A percentile compares a stretch with the other conserved stretches of the same genome.
Conservation (phyloP, 2,888 invertebrate genomes). For the Galerucella nymphaeae region DNA sequence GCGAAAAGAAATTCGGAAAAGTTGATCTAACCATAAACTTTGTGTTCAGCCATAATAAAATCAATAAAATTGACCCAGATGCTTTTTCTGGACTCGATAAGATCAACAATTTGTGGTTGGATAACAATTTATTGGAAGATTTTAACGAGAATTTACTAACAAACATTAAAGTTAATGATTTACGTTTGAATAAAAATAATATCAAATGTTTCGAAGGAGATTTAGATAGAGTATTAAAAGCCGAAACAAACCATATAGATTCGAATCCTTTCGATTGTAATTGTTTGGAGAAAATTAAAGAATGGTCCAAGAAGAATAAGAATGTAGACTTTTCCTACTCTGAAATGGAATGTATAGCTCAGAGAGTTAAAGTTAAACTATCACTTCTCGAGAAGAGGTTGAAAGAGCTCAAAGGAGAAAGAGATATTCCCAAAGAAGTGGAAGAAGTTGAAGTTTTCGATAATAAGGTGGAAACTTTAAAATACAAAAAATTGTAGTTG, state of each 20-base stretch:
- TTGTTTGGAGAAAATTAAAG: conserved; percentile 50
- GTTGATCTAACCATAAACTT: conserved; percentile 49
- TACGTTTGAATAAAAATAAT: conserved; percentile 51
- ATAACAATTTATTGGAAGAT: conserved; percentile 50
- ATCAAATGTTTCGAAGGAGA: conserved; percentile 51
- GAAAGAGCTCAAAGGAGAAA: conserved; percentile 43
- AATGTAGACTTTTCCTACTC: conserved; percentile 49
- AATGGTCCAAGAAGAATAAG: conserved; percentile 48
- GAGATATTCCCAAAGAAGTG: background rate
- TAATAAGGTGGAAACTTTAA: background rate
- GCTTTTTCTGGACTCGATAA: conserved; percentile 51
- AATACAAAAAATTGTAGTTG: conserved; percentile 3
- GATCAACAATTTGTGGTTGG: conserved; percentile 55
- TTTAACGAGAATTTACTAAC: conserved; percentile 47
- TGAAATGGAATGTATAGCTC: conserved; percentile 51
- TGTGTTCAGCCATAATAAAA: conserved; percentile 54
- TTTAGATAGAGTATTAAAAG: conserved; percentile 49
- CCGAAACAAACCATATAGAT: conserved; percentile 50
- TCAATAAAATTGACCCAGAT: conserved; percentile 46
- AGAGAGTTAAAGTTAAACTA: conserved; percentile 50
- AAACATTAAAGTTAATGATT: conserved; percentile 46
- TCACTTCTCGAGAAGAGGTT: conserved; percentile 47
- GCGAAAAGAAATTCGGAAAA: conserved; percentile 48
- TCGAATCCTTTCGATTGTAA: conserved; percentile 52
- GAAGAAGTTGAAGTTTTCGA: conserved; percentile 27